phyloP scores from a whole-genome alignment of 2,797 vertebrate genomes.

The Chaetodon trifasciatus region DNA sequence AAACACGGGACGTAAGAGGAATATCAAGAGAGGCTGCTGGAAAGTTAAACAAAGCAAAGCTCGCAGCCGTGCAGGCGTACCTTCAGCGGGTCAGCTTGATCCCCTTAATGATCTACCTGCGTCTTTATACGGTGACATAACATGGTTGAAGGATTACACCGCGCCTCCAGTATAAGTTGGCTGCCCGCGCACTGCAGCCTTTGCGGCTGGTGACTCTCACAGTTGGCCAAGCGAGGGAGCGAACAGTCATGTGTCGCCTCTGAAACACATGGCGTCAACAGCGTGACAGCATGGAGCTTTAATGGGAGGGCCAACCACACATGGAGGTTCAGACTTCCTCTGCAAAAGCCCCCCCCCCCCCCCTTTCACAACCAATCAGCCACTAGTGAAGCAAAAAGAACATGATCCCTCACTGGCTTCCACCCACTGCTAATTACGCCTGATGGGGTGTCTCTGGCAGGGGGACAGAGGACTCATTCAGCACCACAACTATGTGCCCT shows the following conservation, averaged over 20 bases:
- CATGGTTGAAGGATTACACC: background rate
- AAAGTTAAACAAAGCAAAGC: background rate
- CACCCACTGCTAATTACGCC: conserved; percentile 9
- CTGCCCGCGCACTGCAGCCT: background rate
- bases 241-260: background rate
- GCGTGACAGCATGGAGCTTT: conserved; percentile 1
- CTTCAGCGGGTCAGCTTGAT: conserved; percentile 11
- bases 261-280: background rate
- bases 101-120: background rate
- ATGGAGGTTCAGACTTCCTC: background rate
- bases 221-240: background rate
- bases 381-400: background rate
- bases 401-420: conserved; percentile 7
- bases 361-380: background rate
- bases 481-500: background rate
- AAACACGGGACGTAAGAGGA: background rate
- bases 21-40: background rate
- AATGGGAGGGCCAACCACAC: background rate
- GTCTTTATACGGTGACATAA: background rate
- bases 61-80: background rate
- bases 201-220: background rate
- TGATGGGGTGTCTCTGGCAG: background rate
- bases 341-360: background rate
- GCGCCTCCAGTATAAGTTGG: background rate
- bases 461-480: background rate